Evolutionary conservation across 1,140 invertebrate species (phyloP), one percentile per base, ranked within the genome.

Genomic region (Drosophila varians): DNA sequence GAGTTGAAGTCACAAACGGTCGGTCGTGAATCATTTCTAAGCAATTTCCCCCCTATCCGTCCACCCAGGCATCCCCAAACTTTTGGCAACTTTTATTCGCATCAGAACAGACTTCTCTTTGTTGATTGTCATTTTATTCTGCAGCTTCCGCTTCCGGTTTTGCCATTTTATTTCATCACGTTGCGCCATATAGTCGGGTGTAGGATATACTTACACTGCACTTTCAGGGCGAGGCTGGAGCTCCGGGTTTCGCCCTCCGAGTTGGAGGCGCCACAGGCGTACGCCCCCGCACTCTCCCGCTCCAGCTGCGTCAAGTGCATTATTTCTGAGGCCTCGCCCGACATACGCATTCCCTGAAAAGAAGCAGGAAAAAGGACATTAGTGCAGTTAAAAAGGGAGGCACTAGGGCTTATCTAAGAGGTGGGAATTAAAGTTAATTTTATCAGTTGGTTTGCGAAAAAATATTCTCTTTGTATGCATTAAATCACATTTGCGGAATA

Each of bases 241-340:
- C 94, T 95, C 55, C 93, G 91, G 1, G 93, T 93, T 79, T 94
- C 94, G 6, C 95, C 95, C 75, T 96, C 94, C 3, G 92, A 92
- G 80, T 96, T 96, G 54, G 92, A 92, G 0, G 95, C 95, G 19
- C 93, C 90, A 75, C 95, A 96, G 11, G 93, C 92, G 80, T 96
- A 96, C 19, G 94, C 92, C 1, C 95, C 94, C 0, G 92, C 92
- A 61, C 94, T 92, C 11, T 88, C 88, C 19, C 92, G 83, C 51
- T 90, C 88, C 47, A 93, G 74, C 12, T 88, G 83, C n/a, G 92
- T 92, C 40, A 93, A 66, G 53, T 92, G 91, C 65, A 93, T 70
- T 51, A 91, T 92, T 53, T 92, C 90, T 38, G 88, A 73, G 69
- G 74, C 80, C 72, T 91, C 90, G 48, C 90, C 90, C 55, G 90